Base-by-base conservation (phyloP, 2,797 vertebrate species). In the Gouania willdenowi region DNA sequence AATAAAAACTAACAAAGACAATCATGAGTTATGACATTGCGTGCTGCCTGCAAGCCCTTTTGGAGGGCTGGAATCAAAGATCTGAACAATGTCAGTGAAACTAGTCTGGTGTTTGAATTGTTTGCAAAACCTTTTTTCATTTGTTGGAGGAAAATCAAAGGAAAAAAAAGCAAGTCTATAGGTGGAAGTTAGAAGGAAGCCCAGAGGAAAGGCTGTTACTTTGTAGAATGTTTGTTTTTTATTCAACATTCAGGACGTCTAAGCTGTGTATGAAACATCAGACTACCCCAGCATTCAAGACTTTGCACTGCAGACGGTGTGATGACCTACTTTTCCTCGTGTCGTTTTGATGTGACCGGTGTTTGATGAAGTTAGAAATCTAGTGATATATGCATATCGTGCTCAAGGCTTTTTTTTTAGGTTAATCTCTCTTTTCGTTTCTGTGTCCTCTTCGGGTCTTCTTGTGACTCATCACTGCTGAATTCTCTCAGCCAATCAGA, bases 381-480 rank as follows among this genome's bases (percentile, higher is more conserved):
- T 42, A 4, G 3, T 1, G 1, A 19, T 14, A 39, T 27, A 16
- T 22, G 1, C 5, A 18, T 2, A 41, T 33, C 26, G n/a, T 41
- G 5, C 38, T 5, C 28, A 14, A 44, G 30, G 4, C n/a, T n/a
- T n/a, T n/a, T n/a, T n/a, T n/a, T n/a, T n/a, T n/a, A n/a, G n/a
- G n/a, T n/a, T n/a, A n/a, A n/a, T n/a, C 26, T 11, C 25, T 41
- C 26, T 26, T 20, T 18, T 21, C 5, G 3, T 36, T 50, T 56
- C 20, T 43, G 48, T 10, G 1, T 29, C 63, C 63, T 78, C 59
- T 38, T 41, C 39, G 31, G 53, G 29, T 47, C 32, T 18, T 32
- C 50, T 64, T 51, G 74, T 85, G 84, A 87, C 75, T 88, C 84
- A 88, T 41, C 77, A 64, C 82, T 84, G 82, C 86, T 79, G 75